phyloP scores from a whole-genome alignment of 2,113 vertebrate species.

The Phaethon lepturus region DNA sequence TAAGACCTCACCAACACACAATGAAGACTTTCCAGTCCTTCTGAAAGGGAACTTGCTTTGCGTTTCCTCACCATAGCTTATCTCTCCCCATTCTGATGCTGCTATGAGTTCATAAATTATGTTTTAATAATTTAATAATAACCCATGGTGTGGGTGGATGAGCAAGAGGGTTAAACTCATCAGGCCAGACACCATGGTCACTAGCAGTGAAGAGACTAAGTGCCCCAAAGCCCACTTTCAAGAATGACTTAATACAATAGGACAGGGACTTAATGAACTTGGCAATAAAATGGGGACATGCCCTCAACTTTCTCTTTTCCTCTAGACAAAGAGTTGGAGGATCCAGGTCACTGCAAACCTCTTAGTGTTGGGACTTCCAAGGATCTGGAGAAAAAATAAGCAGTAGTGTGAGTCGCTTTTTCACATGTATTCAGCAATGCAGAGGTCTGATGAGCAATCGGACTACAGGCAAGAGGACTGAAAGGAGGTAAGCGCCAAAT shows the following conservation, averaged over 20 bases:
- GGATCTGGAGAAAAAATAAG: neutral
- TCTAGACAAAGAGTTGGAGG: neutral
- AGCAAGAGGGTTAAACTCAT: neutral
- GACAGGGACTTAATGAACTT: neutral
- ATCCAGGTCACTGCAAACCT: neutral
- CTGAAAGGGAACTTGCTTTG: neutral
- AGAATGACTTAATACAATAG: neutral
- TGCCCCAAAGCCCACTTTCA: neutral
- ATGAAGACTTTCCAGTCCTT: neutral
- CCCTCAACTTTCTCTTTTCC: neutral
- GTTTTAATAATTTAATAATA: neutral
- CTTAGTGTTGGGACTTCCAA: neutral
- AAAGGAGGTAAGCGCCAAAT: neutral
- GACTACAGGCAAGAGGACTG: neutral
- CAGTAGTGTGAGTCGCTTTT: neutral
- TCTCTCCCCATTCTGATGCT: neutral
- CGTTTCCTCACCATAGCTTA: neutral
- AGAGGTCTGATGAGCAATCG: neutral
- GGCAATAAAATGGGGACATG: neutral
- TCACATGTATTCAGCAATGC: neutral
- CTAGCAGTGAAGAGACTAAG: neutral
- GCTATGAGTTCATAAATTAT: neutral
- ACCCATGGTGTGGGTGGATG: accelerated
- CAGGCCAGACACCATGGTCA: neutral
- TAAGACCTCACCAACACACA: neutral